These are phyloP conservation scores for Agriopis marginaria DNA, from an alignment of 2,888 invertebrate species.

Conservation along the genomic window DNA sequence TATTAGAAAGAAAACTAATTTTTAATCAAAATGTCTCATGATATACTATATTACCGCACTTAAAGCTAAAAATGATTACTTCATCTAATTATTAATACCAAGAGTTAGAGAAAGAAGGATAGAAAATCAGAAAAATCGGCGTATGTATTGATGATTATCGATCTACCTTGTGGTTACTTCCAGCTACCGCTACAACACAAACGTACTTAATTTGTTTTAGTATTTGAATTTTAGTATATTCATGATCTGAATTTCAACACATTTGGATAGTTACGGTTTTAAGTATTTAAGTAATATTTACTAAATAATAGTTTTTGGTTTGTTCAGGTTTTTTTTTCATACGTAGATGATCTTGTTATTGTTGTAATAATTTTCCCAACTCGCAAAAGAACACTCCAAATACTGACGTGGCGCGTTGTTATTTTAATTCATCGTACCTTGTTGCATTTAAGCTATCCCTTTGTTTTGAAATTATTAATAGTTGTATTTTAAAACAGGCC, in stretches of 20 bases:
- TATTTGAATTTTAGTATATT: neutral
- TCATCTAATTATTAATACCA: slow-evolving; percentile 11
- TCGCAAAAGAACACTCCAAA: neutral
- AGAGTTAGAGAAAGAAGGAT: slow-evolving; percentile 6
- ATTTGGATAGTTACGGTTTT: neutral
- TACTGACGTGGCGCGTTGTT: neutral
- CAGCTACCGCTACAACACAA: neutral
- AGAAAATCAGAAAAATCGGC: neutral
- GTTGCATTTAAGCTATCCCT: neutral
- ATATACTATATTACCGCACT: neutral
- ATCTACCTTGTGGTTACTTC: neutral
- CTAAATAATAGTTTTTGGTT: no score
- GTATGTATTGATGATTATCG: neutral
- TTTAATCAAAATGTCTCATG: neutral
- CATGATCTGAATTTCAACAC: neutral
- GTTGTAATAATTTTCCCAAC: neutral
- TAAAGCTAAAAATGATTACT: slow-evolving; percentile 11
- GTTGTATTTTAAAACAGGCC: neutral
- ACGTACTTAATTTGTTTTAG: neutral
- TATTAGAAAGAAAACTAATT: neutral
- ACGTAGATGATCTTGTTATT: no score
- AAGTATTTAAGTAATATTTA: neutral
- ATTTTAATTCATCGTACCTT: no score
- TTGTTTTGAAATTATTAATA: neutral
- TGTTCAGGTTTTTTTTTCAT: no score